Percentiles rank a stretch among this genome's conserved stretches.
Evolutionary conservation across 1,140 invertebrate species (phyloP).

Genomic region (Drosophila burlai): DNA sequence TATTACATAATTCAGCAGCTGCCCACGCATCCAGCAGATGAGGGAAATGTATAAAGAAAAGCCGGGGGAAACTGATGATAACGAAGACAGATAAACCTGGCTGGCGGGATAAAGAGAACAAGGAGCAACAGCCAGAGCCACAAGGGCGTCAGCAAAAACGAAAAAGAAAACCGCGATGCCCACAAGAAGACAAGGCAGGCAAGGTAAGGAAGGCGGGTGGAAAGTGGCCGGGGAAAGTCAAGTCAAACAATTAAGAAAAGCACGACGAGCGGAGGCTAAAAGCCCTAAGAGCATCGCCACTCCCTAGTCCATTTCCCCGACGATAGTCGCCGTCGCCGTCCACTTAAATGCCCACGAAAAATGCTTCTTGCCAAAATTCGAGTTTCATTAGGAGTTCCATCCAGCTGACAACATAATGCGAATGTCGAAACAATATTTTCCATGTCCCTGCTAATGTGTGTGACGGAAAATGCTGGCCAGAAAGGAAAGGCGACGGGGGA

Average conservation of each 20-base stretch:
- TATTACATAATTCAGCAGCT: conserved; percentile 75
- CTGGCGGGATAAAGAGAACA: conserved; percentile 38
- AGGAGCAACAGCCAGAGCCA: conserved; percentile 14
- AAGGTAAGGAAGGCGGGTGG: background rate
- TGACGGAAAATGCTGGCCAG: background rate
- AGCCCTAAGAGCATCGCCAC: conserved; percentile 63
- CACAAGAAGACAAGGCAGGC: conserved; percentile 18
- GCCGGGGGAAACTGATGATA: conserved; percentile 5
- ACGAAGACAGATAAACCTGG: conserved; percentile 51
- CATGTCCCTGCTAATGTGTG: conserved; percentile 60
- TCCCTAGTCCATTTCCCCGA: conserved; percentile 33
- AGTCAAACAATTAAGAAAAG: conserved; percentile 69
- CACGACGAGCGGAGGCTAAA: conserved; percentile 49
- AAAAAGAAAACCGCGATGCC: conserved; percentile 39
- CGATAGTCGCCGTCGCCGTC: background rate
- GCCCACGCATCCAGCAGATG: conserved; percentile 55
- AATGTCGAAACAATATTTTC: conserved; percentile 74
- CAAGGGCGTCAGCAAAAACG: conserved; percentile 37
- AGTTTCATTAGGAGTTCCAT: conserved; percentile 44
- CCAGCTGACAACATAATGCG: conserved; percentile 70
- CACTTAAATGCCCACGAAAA: conserved; percentile 27
- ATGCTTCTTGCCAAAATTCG: conserved; percentile 42
- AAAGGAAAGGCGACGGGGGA: background rate
- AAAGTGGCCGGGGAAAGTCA: conserved; percentile 30
- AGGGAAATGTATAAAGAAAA: conserved; percentile 4